Evolutionary conservation across 2,888 invertebrate genomes (phyloP).

Genomic region (Rhagonycha lutea): DNA sequence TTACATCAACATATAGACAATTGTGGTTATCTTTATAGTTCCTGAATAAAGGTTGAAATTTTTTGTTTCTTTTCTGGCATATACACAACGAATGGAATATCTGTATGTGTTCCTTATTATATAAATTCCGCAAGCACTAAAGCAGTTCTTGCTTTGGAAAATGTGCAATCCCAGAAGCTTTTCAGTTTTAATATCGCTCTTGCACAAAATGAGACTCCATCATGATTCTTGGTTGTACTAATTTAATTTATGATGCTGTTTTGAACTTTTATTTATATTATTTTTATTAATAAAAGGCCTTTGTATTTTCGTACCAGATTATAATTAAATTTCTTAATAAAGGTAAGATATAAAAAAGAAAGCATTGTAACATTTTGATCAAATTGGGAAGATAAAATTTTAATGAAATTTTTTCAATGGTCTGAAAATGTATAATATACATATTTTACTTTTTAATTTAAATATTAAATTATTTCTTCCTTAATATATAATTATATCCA

Average conservation of each 20-base stretch:
- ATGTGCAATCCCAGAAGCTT: not conserved
- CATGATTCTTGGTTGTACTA: not conserved
- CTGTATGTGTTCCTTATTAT: not conserved
- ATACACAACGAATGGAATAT: not conserved
- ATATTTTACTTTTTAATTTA: not conserved
- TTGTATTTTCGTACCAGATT: not conserved
- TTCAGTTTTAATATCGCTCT: not conserved
- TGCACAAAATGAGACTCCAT: not conserved
- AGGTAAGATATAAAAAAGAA: not conserved
- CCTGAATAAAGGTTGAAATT: not conserved
- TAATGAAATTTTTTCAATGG: not conserved
- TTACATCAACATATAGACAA: too few relatives aligned
- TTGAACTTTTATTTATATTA: not conserved
- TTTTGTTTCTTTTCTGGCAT: not conserved
- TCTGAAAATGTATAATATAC: not conserved
- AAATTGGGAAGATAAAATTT: not conserved
- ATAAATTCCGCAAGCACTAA: not conserved
- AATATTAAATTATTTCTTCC: not conserved
- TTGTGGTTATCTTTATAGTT: not conserved
- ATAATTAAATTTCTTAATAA: not conserved
- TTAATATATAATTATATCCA: not conserved
- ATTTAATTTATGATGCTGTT: not conserved
- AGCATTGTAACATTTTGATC: not conserved
- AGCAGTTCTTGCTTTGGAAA: not conserved
- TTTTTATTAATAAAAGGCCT: not conserved